These are phyloP conservation scores for Leptinotarsa tumamoca DNA, from an alignment of 2,888 invertebrate genomes.

Conservation along the genomic window DNA sequence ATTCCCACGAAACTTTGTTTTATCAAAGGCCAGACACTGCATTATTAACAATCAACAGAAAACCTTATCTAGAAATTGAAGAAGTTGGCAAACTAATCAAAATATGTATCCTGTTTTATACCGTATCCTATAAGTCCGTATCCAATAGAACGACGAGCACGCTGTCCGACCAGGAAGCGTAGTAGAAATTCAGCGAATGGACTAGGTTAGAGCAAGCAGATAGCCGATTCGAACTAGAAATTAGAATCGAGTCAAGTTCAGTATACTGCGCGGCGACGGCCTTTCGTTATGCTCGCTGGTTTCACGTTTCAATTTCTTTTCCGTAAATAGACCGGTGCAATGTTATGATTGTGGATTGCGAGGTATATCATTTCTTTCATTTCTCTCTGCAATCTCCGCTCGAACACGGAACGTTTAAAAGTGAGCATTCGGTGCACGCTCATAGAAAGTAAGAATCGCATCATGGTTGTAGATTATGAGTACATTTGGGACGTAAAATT, in stretches of 20 bases:
- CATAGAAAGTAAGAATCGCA: constrained; percentile 22
- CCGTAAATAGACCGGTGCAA: constrained; percentile 55
- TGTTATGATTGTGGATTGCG: constrained; percentile 35
- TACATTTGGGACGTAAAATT: too few relatives aligned
- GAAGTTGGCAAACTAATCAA: too few relatives aligned
- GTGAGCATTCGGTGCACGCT: constrained; percentile 21
- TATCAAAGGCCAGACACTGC: too few relatives aligned
- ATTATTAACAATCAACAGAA: too few relatives aligned
- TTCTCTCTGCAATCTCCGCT: constrained; percentile 36
- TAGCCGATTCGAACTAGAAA: constrained; percentile 43
- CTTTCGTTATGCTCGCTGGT: constrained; percentile 53
- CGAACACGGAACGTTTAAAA: constrained; percentile 15
- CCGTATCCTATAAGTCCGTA: neutral
- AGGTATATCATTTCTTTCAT: constrained; percentile 39
- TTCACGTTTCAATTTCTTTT: constrained; percentile 57
- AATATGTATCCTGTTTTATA: too few relatives aligned
- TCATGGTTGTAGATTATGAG: neutral
- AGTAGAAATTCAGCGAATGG: constrained; percentile 44
- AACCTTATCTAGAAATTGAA: too few relatives aligned
- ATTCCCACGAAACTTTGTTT: too few relatives aligned
- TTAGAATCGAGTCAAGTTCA: constrained; percentile 55
- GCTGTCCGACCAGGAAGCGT: constrained; percentile 45
- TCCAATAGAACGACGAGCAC: constrained; percentile 2
- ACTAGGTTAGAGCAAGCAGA: constrained; percentile 40
- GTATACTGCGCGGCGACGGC: constrained; percentile 43